These are phyloP conservation scores for Microchirus variegatus DNA, from an alignment of 2,797 vertebrate genomes.

Conservation along the genomic window DNA sequence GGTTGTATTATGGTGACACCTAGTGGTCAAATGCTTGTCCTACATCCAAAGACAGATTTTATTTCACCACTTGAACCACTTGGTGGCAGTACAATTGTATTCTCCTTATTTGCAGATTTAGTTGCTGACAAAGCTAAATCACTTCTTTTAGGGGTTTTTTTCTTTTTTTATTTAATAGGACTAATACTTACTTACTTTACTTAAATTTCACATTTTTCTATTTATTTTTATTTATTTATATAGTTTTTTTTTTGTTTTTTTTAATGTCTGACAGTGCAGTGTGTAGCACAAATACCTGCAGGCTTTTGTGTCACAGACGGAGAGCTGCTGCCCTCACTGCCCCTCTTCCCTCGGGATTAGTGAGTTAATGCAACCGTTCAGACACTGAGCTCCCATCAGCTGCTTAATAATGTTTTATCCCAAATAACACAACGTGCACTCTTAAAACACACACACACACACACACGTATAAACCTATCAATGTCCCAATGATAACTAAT, in stretches of 20 bases:
- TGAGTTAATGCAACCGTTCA: slow-evolving; percentile 78
- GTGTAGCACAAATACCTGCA: not conserved
- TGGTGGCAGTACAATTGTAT: slow-evolving; percentile 38
- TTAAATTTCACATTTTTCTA: not conserved
- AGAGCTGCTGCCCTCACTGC: slow-evolving; percentile 44
- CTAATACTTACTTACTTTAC: not conserved
- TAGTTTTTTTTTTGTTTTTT: too few species aligned
- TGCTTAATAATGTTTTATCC: slow-evolving; percentile 79
- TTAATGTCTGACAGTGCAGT: too few species aligned
- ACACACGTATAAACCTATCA: not conserved
- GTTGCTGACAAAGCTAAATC: not conserved
- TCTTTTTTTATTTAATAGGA: not conserved
- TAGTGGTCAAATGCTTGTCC: slow-evolving; percentile 21
- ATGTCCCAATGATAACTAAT: not conserved
- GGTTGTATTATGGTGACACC: slow-evolving; percentile 40
- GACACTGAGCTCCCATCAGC: slow-evolving; percentile 80
- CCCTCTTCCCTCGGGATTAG: slow-evolving; percentile 81
- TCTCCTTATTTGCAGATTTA: not conserved
- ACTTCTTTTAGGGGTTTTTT: not conserved
- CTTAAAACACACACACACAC: slow-evolving; percentile 7
- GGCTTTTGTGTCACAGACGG: slow-evolving; percentile 25
- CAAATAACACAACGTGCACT: slow-evolving; percentile 44
- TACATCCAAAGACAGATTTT: not conserved
- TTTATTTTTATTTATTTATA: not conserved
- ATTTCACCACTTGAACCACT: slow-evolving; percentile 18